These are phyloP conservation scores for Hystrix brachyura DNA, from an alignment of 2,113 vertebrate genomes.

Conservation along the genomic window DNA sequence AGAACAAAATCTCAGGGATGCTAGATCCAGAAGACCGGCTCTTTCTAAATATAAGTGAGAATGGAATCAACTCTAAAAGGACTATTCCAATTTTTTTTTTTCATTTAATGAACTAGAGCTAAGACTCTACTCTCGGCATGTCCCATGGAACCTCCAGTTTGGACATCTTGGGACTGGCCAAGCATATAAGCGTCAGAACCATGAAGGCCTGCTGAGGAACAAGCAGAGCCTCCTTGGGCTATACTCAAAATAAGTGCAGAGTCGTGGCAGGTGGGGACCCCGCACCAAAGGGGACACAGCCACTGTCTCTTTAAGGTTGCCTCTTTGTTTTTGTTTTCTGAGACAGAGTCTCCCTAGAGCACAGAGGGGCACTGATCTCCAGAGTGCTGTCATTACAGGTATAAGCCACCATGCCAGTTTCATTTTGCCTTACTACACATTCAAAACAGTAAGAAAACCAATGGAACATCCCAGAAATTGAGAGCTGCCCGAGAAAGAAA, in stretches of 20 bases:
- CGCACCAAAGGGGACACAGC: neutral
- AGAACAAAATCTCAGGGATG: neutral
- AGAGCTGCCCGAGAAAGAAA: neutral
- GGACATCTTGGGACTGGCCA: neutral
- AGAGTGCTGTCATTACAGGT: neutral
- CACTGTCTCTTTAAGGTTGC: neutral
- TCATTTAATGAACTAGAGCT: neutral
- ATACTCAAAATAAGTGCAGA: rapidly evolving
- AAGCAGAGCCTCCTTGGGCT: neutral
- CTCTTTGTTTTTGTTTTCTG: neutral
- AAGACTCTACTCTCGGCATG: neutral
- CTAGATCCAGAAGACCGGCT: neutral
- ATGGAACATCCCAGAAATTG: neutral
- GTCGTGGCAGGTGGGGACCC: neutral
- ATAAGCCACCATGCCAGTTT: neutral
- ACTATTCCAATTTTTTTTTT: neutral
- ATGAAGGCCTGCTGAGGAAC: rapidly evolving
- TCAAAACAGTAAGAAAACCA: neutral
- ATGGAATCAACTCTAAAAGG: neutral
- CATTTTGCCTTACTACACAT: neutral
- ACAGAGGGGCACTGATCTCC: neutral
- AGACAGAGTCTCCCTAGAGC: neutral
- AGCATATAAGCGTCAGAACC: neutral
- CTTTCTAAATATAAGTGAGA: neutral
- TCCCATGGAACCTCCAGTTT: neutral